Conservation (phyloP, 2,888 invertebrate species). For the Mycogona germanica region DNA sequence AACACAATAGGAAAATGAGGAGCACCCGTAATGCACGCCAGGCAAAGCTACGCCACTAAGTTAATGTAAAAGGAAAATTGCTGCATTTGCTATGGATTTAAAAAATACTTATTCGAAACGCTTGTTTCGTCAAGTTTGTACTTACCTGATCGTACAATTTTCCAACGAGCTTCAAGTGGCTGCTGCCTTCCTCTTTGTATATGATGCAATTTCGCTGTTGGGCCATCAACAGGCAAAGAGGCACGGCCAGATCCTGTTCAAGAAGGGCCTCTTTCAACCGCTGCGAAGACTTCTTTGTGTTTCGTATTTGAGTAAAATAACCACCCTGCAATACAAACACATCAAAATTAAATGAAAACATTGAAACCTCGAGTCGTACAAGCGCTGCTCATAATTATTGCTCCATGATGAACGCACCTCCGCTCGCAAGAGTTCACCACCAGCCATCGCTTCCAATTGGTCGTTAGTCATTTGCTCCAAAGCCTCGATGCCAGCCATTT, state of each 20-base stretch:
- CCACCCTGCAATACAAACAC: constrained; percentile 61
- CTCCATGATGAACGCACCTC: constrained; percentile 51
- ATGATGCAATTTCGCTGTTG: constrained; percentile 96
- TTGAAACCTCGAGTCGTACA: neutral
- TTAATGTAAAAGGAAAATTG: neutral
- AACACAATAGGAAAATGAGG: no score
- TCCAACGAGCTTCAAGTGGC: constrained; percentile 59
- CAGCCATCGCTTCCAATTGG: constrained; percentile 92
- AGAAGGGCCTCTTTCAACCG: constrained; percentile 90
- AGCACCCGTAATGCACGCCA: no score
- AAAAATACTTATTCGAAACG: neutral
- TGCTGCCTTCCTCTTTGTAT: constrained; percentile 60
- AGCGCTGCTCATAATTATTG: no score
- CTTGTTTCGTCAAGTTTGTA: no score
- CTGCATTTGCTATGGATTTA: neutral
- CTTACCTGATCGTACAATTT: constrained; percentile 50
- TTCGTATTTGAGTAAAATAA: constrained; percentile 91
- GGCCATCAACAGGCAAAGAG: constrained; percentile 85
- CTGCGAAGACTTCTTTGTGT: constrained; percentile 88
- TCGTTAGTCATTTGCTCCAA: constrained; percentile 92
- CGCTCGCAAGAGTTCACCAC: constrained; percentile 86
- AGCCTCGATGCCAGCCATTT: constrained; percentile 98
- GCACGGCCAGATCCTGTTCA: constrained; percentile 84
- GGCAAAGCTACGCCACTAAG: no score
- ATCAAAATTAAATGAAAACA: constrained; percentile 6